Base-by-base conservation (phyloP, 2,888 invertebrate species). In the Marronus borbonicus region DNA sequence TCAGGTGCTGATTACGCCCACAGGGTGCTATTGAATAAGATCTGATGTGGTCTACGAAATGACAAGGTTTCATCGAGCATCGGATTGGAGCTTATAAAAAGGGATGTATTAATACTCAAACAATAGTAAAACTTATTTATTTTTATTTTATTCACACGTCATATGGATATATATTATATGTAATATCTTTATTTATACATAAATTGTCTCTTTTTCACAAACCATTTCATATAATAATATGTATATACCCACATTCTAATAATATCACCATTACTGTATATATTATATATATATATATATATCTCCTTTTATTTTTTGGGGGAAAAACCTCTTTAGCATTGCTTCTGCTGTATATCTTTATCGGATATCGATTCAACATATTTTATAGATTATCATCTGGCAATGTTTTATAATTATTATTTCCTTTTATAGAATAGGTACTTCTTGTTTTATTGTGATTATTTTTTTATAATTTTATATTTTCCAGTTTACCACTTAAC, bases 71-170 rank as follows among this genome's bases (percentile, higher is more conserved):
- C 31, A 36, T 36, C 31, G 24, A 24, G 24, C 24, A 24, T 24
- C 24, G 24, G 24, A 36, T 4, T 5, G 8, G 5, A 20, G 14
- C 2, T 2, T 5, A 14, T 28, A n/a, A 24, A 28, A 66, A 44
- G 14, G 39, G 50, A 10, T 5, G 20, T 10, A 8, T 52, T 52
- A 28, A 69, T 52, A 69, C 20, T 69, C 69, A 20, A 20, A n/a
- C 24, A 52, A 31, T 69, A 69, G 28, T 69, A 69, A 69, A 69
- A 69, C 44, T 52, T 49, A 69, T 69, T 69, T 69, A 10, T 28
- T 49, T 69, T 49, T 69, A 44, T 49, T 69, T 55, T 50, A 28
- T 31, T 69, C 50, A 28, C 55, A 52, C 52, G 24, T 28, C 24
- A 36, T 50, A 69, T n/a, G 10, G 49, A 36, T 69, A 49, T 50